These are phyloP conservation scores for Pholis gunnellus DNA, from an alignment of 2,113 vertebrate species.

Conservation along the genomic window DNA sequence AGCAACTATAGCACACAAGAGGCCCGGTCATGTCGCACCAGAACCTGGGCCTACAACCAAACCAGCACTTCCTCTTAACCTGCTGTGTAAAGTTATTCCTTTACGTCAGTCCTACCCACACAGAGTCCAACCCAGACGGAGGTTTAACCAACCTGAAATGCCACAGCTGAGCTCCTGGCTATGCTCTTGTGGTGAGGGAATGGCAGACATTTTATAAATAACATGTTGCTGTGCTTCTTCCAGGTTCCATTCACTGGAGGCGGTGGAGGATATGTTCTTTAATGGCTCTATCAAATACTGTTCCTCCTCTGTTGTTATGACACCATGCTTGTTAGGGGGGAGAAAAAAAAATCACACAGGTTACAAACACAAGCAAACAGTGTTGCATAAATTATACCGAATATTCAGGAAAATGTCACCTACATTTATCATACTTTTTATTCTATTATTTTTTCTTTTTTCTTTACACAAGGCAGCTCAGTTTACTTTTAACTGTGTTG, in stretches of 20 bases:
- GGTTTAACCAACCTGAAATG: constrained; percentile 91
- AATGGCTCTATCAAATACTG: constrained; percentile 99
- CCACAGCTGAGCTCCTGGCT: constrained; percentile 93
- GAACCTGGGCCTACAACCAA: constrained; percentile 79
- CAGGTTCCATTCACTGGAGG: constrained; percentile 89
- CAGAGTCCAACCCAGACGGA: constrained; percentile 67
- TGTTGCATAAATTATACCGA: neutral
- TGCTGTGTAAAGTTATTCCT: constrained; percentile 79
- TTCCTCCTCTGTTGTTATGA: constrained; percentile 98
- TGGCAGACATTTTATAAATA: constrained; percentile 98
- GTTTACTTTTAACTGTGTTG: neutral
- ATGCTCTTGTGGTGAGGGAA: constrained; percentile 87
- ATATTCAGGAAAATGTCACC: neutral
- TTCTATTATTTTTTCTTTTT: neutral
- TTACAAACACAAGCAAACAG: constrained; percentile 48
- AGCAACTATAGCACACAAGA: constrained; percentile 65
- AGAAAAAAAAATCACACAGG: constrained; percentile 44
- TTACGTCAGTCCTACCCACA: constrained; percentile 80
- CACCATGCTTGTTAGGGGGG: constrained; percentile 89
- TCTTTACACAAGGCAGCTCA: neutral
- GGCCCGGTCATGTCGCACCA: constrained; percentile 65
- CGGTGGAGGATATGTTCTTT: constrained; percentile 90
- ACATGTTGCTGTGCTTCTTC: constrained; percentile 95
- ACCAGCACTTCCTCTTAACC: constrained; percentile 79
- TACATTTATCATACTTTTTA: neutral